Percentiles rank a stretch among this genome's conserved stretches.
Conservation (phyloP, 2,113 vertebrate genomes). For the Xiphias gladius region DNA sequence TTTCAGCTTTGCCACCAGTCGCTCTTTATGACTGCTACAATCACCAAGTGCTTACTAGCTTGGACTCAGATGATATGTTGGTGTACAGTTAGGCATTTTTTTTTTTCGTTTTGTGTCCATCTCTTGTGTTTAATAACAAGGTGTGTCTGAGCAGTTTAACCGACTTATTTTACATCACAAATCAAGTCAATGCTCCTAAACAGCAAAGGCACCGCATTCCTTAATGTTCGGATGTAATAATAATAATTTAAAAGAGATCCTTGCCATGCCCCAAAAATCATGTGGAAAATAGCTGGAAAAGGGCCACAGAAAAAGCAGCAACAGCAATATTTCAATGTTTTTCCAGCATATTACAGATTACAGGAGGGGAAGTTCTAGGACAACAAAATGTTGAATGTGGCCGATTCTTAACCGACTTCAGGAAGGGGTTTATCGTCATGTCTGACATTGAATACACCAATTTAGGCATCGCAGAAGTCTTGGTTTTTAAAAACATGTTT, state of each 20-base stretch:
- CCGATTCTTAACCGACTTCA: conserved; percentile 52
- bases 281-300: conserved; percentile 60
- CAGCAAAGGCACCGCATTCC: conserved; percentile 39
- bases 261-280: conserved; percentile 41
- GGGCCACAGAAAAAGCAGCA: conserved; percentile 57
- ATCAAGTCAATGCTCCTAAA: conserved; percentile 40
- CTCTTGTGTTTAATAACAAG: conserved; percentile 8
- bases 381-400: conserved; percentile 58
- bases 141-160: conserved; percentile 37
- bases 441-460: conserved; percentile 46
- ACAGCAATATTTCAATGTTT: conserved; percentile 65
- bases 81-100: neutral
- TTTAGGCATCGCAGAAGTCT: conserved; percentile 21
- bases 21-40: neutral
- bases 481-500: conserved; percentile 8
- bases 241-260: conserved; percentile 12
- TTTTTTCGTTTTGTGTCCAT: neutral
- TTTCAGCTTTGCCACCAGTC: conserved; percentile 1
- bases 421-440: conserved; percentile 61
- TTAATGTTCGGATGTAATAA: conserved; percentile 43
- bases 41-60: neutral
- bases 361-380: conserved; percentile 56
- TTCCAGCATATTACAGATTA: conserved; percentile 58
- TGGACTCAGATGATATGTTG: neutral
- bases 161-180: conserved; percentile 46